A percentile compares a stretch with the other conserved stretches of the same genome.
Conservation (phyloP, 53 echinoderm and acorn worm species). For the Hippasteria phrygiana region DNA sequence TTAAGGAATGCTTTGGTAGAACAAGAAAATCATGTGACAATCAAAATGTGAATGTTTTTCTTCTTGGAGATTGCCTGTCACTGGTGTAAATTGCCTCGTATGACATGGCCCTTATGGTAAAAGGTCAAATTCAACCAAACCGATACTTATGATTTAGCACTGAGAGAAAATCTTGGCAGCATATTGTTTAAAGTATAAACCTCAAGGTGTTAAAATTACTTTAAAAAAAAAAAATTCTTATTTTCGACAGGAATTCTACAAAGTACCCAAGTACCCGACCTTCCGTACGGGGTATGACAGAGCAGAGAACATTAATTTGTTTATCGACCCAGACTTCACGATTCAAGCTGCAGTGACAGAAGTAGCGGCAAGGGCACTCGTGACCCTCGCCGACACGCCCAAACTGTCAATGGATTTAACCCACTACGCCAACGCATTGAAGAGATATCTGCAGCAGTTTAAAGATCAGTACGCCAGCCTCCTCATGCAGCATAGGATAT, state of each 20-base stretch:
- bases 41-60: no score
- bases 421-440: slow-evolving; percentile 76
- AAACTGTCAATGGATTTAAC: slow-evolving; percentile 75
- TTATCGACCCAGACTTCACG: slow-evolving; percentile 64
- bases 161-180: no score
- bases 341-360: slow-evolving; percentile 84
- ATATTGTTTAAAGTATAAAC: not conserved
- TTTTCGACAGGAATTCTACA: slow-evolving; percentile 15
- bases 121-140: no score
- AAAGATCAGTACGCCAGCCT: not conserved
- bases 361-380: slow-evolving; percentile 67
- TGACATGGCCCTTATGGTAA: no score
- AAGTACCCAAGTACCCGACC: slow-evolving; percentile 76
- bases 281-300: slow-evolving; percentile 79
- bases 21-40: no score
- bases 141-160: no score
- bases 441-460: slow-evolving; percentile 58
- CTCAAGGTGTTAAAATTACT: not conserved
- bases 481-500: not conserved
- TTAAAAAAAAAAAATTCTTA: no score
- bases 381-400: slow-evolving; percentile 72
- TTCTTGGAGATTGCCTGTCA: no score
- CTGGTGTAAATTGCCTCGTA: no score
- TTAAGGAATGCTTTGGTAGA: no score
- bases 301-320: slow-evolving; percentile 58